Evolutionary conservation across 2,113 vertebrate genomes (phyloP).

Genomic region (Beaufortia kweichowensis): DNA sequence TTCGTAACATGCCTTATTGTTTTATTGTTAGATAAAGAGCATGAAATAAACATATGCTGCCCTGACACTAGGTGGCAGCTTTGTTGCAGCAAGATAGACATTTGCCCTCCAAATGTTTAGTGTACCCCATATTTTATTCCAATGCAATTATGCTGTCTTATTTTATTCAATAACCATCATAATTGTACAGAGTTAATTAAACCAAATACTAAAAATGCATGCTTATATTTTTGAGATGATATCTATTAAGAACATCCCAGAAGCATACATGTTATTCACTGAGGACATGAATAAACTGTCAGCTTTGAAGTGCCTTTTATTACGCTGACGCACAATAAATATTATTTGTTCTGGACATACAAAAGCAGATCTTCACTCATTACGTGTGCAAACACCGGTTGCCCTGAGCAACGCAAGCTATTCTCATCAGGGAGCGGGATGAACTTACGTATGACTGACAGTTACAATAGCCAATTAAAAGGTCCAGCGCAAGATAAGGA

Average conservation of each 20-base stretch:
- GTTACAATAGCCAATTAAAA: conserved; percentile 27
- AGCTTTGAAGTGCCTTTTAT: not conserved
- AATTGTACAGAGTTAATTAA: not conserved
- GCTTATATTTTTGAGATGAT: conserved; percentile 1
- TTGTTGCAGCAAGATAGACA: not conserved
- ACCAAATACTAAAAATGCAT: not conserved
- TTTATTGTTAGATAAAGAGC: conserved; percentile 1
- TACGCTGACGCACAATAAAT: conserved; percentile 24
- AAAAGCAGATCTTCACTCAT: not conserved
- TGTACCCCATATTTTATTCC: not conserved
- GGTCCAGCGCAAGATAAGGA: not conserved
- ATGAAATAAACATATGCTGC: not conserved
- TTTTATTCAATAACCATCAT: not conserved
- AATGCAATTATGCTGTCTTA: not conserved
- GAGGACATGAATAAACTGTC: not conserved
- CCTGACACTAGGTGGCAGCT: conserved; percentile 38
- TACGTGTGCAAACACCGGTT: conserved; percentile 17
- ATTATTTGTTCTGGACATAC: conserved; percentile 24
- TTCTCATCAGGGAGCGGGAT: not conserved
- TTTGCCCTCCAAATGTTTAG: not conserved
- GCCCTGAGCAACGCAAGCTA: not conserved
- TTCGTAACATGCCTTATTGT: conserved; percentile 1
- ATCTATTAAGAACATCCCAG: not conserved
- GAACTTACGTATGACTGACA: conserved; percentile 28
- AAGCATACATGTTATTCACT: not conserved